Base-by-base conservation (phyloP, 1,140 invertebrate genomes). In the Aphelinus certus region DNA sequence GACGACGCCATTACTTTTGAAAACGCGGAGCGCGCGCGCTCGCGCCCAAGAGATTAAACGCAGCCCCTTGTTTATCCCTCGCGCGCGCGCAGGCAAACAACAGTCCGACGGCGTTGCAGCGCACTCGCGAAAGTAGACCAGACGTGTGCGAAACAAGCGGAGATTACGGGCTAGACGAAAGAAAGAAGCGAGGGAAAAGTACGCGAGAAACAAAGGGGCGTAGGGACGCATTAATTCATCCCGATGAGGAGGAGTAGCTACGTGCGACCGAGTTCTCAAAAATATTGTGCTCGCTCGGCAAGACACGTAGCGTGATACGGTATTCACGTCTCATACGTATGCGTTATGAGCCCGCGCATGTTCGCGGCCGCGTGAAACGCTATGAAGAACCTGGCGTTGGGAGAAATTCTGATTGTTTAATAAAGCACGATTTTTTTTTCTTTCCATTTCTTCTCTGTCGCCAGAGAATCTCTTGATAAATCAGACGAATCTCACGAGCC, bases 121-220 rank as follows among this genome's bases (percentile, higher is more conserved):
- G 7, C 26, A 26, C 46, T 0, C 7, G 58, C 4, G 7, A 66
- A 65, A 73, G 42, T 10, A 51, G 62, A 65, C 55, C 53, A 58
- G n/a, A 60, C 26, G 46, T 63, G 45, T 51, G 55, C 55, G 57
- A 64, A 66, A 60, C 10, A 49, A 42, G 61, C 49, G 57, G 9
- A 74, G 72, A 74, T 73, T 73, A 74, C 51, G 60, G 72, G 26
- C 47, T 62, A 60, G 49, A 62, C 61, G 72, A 68, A 45, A 68
- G 10, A 7, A 66, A 66, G 45, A 55, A 66, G 49, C 2, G 45
- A 55, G 43, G 53, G 42, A 51, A 53, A 49, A 57, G 7, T 57
- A 43, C 62, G 2, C 9, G 2, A 56, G 63, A 56, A 65, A 51
- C 45, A 58, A 60, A 64, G 58, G 47, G 55, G 46, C 46, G 62